Conservation (phyloP, 1,140 invertebrate genomes). For the Reticulitermes speratus region DNA sequence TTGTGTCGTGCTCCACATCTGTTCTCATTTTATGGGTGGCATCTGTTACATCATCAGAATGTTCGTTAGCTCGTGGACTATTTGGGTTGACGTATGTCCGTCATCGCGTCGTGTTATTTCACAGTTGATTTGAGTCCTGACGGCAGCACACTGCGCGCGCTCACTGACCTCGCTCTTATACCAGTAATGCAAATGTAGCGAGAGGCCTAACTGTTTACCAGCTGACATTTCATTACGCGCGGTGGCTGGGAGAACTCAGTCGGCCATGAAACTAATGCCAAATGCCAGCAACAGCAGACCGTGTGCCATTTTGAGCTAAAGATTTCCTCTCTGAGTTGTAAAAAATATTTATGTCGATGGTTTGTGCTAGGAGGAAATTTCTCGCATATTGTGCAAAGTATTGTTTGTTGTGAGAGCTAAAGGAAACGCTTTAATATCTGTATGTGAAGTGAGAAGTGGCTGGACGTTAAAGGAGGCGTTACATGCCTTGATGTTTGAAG, state of each 20-base stretch:
- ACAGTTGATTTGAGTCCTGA: conserved; percentile 5
- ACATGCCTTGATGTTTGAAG: too few relatives aligned
- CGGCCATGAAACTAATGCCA: background rate
- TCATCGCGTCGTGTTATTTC: conserved; percentile 11
- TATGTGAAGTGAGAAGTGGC: too few relatives aligned
- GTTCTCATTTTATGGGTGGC: background rate
- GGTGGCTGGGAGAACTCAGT: background rate
- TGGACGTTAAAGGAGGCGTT: too few relatives aligned
- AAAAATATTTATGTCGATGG: background rate
- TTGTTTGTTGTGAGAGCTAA: background rate
- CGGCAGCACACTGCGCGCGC: background rate
- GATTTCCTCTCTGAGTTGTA: background rate
- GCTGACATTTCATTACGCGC: background rate
- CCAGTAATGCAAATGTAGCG: background rate
- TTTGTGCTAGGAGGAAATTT: background rate
- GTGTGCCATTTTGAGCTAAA: background rate
- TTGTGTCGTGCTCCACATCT: background rate
- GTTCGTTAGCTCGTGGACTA: conserved; percentile 2
- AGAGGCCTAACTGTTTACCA: background rate
- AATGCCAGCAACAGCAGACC: conserved; percentile 7
- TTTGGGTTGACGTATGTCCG: background rate
- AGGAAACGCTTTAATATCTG: too few relatives aligned
- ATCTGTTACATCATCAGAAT: conserved; percentile 12
- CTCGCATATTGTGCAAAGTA: background rate
- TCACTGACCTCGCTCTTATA: background rate